Evolutionary conservation across 2,888 invertebrate species (phyloP), one percentile per base, ranked within the genome.

Genomic region (Leptinotarsa tumamoca): DNA sequence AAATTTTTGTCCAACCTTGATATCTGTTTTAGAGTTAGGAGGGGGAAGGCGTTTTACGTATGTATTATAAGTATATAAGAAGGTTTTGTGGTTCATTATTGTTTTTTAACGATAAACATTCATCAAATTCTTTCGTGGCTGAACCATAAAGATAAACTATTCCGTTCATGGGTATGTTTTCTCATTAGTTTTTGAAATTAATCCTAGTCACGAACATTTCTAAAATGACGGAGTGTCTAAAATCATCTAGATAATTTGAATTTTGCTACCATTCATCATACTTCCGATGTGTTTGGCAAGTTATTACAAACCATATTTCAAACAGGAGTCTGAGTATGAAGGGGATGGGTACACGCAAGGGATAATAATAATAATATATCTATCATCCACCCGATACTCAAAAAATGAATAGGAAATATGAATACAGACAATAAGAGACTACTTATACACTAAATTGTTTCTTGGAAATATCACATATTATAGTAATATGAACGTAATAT

Each of bases 171-270:
- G 33, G 10, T 33, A 63, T 63, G 63, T 23, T 27, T 27, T 14
- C 33, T 63, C 14, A 63, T 63, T 43, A 63, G 7, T 27, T 63
- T 63, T 63, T 33, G 43, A 43, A 63, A 63, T 63, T 33, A 63
- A 21, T 33, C n/a, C 7, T 10, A 43, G 63, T 63, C 63, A 43
- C 63, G 63, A 63, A 63, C 27, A 4, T 43, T 23, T 23, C 27
- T 10, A 15, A 63, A 43, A 10, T 63, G 63, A 63, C 33, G 63
- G 18, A 63, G 27, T 33, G 43, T n/a, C 63, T 63, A 43, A 33
- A 63, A 63, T 33, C 27, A 33, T 58, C 58, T 58, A 21, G 13
- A 58, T 58, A 58, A 58, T 58, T 63, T 63, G 33, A 14, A 3
- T 63, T 43, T 63, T n/a, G 33, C n/a, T 5, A 3, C 33, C 63